Conservation (phyloP, 2,797 vertebrate genomes). For the Sebastes taczanowskii region DNA sequence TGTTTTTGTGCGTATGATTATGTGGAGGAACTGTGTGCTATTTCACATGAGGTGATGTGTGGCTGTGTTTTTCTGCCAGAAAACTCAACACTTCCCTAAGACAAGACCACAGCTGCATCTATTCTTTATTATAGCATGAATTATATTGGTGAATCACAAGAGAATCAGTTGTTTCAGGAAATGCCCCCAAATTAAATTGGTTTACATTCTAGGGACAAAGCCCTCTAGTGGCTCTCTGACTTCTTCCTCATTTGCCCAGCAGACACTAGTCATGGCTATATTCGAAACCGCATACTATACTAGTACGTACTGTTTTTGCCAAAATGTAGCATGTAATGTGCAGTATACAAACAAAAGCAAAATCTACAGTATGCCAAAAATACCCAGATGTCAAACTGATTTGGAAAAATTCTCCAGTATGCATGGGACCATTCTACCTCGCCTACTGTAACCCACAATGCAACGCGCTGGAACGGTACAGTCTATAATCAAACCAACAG, state of each 20-base stretch:
- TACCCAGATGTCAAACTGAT: too few relatives aligned
- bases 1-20: constrained; percentile 5
- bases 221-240: neutral
- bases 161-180: neutral
- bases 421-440: too few relatives aligned
- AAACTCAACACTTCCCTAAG: constrained; percentile 1
- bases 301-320: too few relatives aligned
- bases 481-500: too few relatives aligned
- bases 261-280: neutral
- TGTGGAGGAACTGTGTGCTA: neutral
- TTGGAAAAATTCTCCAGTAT: too few relatives aligned
- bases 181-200: neutral
- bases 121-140: neutral
- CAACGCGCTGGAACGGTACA: too few relatives aligned
- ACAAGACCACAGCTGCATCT: neutral
- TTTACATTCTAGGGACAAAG: neutral
- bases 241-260: neutral
- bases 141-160: neutral
- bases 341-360: too few relatives aligned
- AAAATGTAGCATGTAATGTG: too few relatives aligned
- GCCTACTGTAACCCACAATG: too few relatives aligned
- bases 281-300: rapidly evolving
- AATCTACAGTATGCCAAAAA: too few relatives aligned
- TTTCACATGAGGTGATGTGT: neutral
- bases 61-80: neutral